These are phyloP conservation scores for Hestina assimilis DNA, from an alignment of 1,140 invertebrate species.

Conservation along the genomic window DNA sequence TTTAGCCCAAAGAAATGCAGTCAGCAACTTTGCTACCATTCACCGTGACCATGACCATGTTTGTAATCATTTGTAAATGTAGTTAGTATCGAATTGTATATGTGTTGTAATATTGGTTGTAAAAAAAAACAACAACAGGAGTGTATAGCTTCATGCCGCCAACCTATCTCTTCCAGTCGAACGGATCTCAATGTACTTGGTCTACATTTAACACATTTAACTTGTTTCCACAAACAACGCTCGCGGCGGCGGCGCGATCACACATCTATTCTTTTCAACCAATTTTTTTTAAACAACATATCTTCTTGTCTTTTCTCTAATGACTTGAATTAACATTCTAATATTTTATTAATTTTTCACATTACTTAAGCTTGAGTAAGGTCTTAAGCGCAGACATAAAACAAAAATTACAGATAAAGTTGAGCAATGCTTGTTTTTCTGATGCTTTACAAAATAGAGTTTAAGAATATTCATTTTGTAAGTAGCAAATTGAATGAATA, in stretches of 20 bases:
- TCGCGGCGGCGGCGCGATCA: slow-evolving; percentile 55
- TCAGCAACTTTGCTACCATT: too few relatives aligned
- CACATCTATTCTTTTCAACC: slow-evolving; percentile 52
- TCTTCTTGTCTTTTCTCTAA: slow-evolving; percentile 61
- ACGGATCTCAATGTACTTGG: slow-evolving; percentile 20
- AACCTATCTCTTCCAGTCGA: slow-evolving; percentile 35
- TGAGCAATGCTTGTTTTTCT: background rate
- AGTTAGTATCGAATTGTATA: too few relatives aligned
- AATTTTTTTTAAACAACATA: slow-evolving; percentile 57
- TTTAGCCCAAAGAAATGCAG: too few relatives aligned
- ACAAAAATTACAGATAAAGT: too few relatives aligned
- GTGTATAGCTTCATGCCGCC: too few relatives aligned
- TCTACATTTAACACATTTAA: slow-evolving; percentile 65
- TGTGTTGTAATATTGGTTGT: background rate
- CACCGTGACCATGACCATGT: too few relatives aligned
- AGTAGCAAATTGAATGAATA: too few relatives aligned
- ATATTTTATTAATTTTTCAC: slow-evolving; percentile 65
- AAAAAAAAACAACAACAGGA: too few relatives aligned
- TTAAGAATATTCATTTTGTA: too few relatives aligned
- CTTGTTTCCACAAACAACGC: slow-evolving; percentile 68
- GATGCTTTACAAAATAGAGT: background rate
- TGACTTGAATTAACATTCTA: slow-evolving; percentile 71
- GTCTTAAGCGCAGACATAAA: slow-evolving; percentile 21
- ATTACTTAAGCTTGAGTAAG: slow-evolving; percentile 37
- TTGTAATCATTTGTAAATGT: too few relatives aligned